Conservation (phyloP, 2,888 invertebrate species). For the Bembecia ichneumoniformis region DNA sequence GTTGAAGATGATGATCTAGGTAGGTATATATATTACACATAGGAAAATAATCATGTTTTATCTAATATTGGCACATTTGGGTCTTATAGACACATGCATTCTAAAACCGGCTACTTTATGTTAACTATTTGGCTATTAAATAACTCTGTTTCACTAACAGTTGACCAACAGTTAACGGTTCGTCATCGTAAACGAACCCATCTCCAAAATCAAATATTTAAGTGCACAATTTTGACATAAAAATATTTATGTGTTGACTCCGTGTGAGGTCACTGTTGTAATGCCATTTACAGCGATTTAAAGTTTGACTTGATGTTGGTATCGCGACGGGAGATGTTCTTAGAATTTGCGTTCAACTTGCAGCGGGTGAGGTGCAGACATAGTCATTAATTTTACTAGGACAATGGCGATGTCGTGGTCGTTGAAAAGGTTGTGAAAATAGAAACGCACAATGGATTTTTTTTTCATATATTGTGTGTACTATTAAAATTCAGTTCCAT, state of each 20-base stretch:
- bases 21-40: too few relatives aligned
- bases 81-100: too few relatives aligned
- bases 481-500: too few relatives aligned
- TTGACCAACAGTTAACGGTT: too few relatives aligned
- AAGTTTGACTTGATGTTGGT: conserved; percentile 30
- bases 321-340: conserved; percentile 47
- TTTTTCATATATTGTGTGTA: background rate
- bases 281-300: conserved; percentile 35
- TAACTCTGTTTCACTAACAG: too few relatives aligned
- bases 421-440: conserved; percentile 39
- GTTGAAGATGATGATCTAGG: too few relatives aligned
- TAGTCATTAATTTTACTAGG: conserved; percentile 45
- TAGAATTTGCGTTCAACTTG: conserved; percentile 22
- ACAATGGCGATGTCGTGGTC: conserved; percentile 35
- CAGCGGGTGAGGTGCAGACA: conserved; percentile 23
- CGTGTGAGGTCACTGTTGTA: conserved; percentile 31
- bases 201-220: too few relatives aligned
- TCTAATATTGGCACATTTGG: too few relatives aligned
- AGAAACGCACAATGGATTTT: background rate
- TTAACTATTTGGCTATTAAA: too few relatives aligned
- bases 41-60: too few relatives aligned
- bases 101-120: too few relatives aligned
- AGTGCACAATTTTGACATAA: background rate
- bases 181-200: too few relatives aligned
- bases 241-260: conserved; percentile 5